These are phyloP conservation scores for Proterorhinus semilunaris DNA, from an alignment of 2,113 vertebrate species.

Conservation along the genomic window DNA sequence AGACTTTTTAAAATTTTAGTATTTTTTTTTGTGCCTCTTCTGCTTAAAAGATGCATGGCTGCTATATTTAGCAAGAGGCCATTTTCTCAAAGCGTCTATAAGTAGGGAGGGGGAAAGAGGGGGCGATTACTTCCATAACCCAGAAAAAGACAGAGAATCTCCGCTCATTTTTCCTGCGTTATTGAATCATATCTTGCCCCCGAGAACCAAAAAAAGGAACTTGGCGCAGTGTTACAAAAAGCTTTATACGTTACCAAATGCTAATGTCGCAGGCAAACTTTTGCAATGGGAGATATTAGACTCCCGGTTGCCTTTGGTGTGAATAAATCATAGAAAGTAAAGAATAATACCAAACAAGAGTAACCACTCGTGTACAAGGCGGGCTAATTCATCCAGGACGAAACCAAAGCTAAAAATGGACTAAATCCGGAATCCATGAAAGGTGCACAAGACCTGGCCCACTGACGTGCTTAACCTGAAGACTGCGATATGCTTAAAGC, in stretches of 20 bases:
- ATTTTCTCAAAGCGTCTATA: slow-evolving; percentile 56
- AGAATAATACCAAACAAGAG: not conserved
- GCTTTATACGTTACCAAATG: slow-evolving; percentile 60
- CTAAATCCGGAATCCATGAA: too few species aligned
- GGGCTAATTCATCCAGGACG: too few species aligned
- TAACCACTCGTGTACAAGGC: too few species aligned
- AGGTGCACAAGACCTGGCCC: too few species aligned
- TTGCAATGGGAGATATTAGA: not conserved
- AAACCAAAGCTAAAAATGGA: too few species aligned
- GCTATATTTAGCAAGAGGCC: slow-evolving; percentile 60
- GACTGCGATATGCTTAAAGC: too few species aligned
- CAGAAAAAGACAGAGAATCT: slow-evolving; percentile 45
- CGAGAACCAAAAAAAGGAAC: slow-evolving; percentile 32
- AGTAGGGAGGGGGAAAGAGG: slow-evolving; percentile 35
- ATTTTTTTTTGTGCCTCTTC: slow-evolving; percentile 5
- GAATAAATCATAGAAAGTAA: slow-evolving; percentile 31
- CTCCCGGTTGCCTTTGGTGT: slow-evolving; percentile 30
- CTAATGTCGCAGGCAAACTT: slow-evolving; percentile 53
- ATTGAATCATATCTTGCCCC: slow-evolving; percentile 63
- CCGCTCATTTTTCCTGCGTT: slow-evolving; percentile 53
- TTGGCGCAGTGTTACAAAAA: slow-evolving; percentile 29
- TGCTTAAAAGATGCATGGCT: slow-evolving; percentile 57
- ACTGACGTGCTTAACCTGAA: too few species aligned
- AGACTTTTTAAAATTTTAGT: slow-evolving; percentile 1
- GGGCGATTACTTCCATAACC: slow-evolving; percentile 55